Percentiles rank a stretch among this genome's conserved stretches.
Evolutionary conservation across 2,888 invertebrate genomes (phyloP).

Genomic region (Rhingia campestris): DNA sequence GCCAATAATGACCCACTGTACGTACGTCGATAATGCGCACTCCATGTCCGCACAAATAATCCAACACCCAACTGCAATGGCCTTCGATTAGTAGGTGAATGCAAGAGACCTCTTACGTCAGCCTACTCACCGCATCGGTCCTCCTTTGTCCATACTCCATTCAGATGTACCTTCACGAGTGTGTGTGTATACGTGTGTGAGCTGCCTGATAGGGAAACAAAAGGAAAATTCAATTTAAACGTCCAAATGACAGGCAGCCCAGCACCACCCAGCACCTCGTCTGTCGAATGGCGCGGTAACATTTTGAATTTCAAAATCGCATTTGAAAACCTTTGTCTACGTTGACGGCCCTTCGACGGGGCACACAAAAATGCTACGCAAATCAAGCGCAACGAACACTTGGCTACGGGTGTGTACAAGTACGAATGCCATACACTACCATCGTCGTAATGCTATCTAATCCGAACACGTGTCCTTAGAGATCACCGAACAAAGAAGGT

Average conservation of each 20-base stretch:
- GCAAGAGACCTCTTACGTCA: slow-evolving; percentile 56
- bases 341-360: slow-evolving; percentile 58
- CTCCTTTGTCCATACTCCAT: slow-evolving; percentile 47
- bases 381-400: slow-evolving; percentile 69
- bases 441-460: slow-evolving; percentile 14
- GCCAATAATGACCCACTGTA: slow-evolving; percentile 36
- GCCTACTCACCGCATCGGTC: neutral
- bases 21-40: slow-evolving; percentile 17
- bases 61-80: slow-evolving; percentile 45
- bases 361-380: slow-evolving; percentile 48
- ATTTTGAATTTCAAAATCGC: slow-evolving; percentile 46
- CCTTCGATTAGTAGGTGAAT: slow-evolving; percentile 67
- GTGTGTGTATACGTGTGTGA: slow-evolving; percentile 2
- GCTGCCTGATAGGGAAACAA: slow-evolving; percentile 38
- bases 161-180: slow-evolving; percentile 28
- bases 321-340: slow-evolving; percentile 48
- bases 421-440: too few species aligned
- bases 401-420: slow-evolving; percentile 6
- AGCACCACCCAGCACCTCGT: slow-evolving; percentile 9
- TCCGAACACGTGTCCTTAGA: slow-evolving; percentile 68
- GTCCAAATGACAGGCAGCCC: slow-evolving; percentile 25
- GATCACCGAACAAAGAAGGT: slow-evolving; percentile 59
- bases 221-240: slow-evolving; percentile 49
- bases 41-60: slow-evolving; percentile 19
- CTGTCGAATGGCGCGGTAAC: neutral